These are phyloP conservation scores for Pseudonaja textilis DNA, from an alignment of 2,113 vertebrate genomes.

Conservation along the genomic window DNA sequence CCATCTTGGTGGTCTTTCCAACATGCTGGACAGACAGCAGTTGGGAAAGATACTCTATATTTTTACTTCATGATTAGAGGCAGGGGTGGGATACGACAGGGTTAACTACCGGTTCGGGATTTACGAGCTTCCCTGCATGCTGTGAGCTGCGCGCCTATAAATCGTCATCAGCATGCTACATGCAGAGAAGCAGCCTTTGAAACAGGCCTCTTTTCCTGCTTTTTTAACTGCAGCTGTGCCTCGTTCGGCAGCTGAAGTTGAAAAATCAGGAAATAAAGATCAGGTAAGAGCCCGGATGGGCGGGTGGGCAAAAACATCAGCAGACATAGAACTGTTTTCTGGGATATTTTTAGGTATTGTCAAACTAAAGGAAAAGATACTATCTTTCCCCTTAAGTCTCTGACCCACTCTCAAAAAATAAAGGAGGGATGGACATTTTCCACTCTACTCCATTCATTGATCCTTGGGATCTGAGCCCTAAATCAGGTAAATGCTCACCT, in stretches of 20 bases:
- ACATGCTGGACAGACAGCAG: background rate
- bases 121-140: too few relatives aligned
- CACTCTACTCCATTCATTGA: background rate
- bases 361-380: background rate
- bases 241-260: too few relatives aligned
- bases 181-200: too few relatives aligned
- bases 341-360: background rate
- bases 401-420: background rate
- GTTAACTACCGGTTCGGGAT: too few relatives aligned
- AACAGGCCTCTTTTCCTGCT: too few relatives aligned
- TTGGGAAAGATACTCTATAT: background rate
- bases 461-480: background rate
- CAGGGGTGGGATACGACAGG: too few relatives aligned
- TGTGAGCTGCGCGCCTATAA: too few relatives aligned
- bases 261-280: too few relatives aligned
- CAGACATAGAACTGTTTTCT: background rate
- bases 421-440: background rate
- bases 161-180: too few relatives aligned
- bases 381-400: background rate
- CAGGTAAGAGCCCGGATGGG: too few relatives aligned
- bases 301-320: too few relatives aligned
- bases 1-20: background rate
- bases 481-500: constrained; percentile 65
- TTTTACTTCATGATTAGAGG: background rate
- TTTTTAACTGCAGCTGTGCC: too few relatives aligned